Base-by-base conservation (phyloP, 2,113 vertebrate species). In the Chloropsis cyanopogon region DNA sequence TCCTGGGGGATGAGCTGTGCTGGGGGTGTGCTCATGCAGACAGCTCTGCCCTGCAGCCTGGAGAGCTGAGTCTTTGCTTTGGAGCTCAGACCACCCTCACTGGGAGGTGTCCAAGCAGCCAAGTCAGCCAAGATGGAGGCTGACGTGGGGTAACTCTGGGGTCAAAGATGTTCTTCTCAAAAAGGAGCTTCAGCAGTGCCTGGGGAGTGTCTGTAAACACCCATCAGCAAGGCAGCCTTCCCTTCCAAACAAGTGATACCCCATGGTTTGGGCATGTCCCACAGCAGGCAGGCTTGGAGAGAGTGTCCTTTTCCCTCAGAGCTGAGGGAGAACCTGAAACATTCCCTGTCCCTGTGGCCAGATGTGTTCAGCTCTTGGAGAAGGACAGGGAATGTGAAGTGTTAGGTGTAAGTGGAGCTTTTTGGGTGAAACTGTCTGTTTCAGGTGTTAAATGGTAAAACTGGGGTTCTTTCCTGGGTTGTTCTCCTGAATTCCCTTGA, bases 71-170 rank as follows among this genome's bases (percentile, higher is more conserved):
- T 12, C 53, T 65, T 31, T 65, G 9, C 33, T 46, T 16, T 46
- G 42, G 56, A 61, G 68, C 59, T 94, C 68, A 28, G n/a, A 31
- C 12, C 17, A 20, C 14, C 25, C 25, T 76, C 44, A 4, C 21
- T 68, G 71, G 31, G 29, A 75, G 39, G 11, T 16, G 22, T 35
- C 28, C 17, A 17, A 11, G 50, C 35, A 77, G 76, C 18, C 50
- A 41, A 0, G 10, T 41, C 0, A 0, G 50, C 20, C 16, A 47
- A 77, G 57, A 2, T n/a, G 9, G 42, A 42, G n/a, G 18, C 39
- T 85, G 68, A 4, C 4, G 1, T 8, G 46, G 39, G 39, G 1
- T 25, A 11, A 52, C 14, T 23, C 7, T 69, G 50, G 12, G 24
- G 16, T 80, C 29, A 31, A 7, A 82, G 57, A 16, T 14, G 10